phyloP scores from a whole-genome alignment of 1,140 invertebrate genomes.

The Dreissena polymorpha region DNA sequence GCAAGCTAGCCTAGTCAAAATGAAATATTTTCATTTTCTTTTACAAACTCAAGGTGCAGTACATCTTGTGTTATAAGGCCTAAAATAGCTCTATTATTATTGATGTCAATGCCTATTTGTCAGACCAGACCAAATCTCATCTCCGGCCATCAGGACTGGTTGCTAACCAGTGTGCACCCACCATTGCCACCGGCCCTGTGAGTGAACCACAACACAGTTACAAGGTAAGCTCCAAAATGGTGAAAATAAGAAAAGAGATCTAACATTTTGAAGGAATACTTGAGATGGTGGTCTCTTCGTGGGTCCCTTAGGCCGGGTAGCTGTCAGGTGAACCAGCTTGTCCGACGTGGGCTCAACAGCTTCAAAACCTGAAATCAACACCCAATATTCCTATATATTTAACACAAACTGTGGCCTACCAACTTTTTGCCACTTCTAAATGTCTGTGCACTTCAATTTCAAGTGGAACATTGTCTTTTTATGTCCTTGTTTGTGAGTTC shows the following conservation, averaged over 20 bases:
- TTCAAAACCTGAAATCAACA: conserved; percentile 79
- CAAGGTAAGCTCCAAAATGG: conserved; percentile 39
- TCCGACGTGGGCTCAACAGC: conserved; percentile 82
- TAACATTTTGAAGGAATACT: conserved; percentile 69
- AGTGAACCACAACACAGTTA: no score
- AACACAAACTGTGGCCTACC: no score
- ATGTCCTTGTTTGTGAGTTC: not conserved
- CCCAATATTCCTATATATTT: not conserved
- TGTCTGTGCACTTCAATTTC: not conserved
- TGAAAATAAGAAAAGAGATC: conserved; percentile 55
- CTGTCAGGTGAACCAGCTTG: conserved; percentile 84
- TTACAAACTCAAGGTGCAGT: no score
- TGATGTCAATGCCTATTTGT: no score
- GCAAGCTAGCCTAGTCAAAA: no score
- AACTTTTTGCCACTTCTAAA: not conserved
- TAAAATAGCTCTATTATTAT: no score
- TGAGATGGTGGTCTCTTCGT: conserved; percentile 84
- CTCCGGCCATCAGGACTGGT: no score
- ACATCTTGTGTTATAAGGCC: no score
- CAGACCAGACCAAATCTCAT: no score
- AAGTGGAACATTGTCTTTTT: not conserved
- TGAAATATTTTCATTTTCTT: no score
- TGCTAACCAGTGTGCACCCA: no score
- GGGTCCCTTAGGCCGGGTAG: conserved; percentile 84
- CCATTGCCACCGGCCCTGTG: no score